A percentile compares a stretch with the other conserved stretches of the same genome.
These are phyloP conservation scores for Podarcis muralis DNA, from an alignment of 2,113 vertebrate genomes.

Conservation along the genomic window DNA sequence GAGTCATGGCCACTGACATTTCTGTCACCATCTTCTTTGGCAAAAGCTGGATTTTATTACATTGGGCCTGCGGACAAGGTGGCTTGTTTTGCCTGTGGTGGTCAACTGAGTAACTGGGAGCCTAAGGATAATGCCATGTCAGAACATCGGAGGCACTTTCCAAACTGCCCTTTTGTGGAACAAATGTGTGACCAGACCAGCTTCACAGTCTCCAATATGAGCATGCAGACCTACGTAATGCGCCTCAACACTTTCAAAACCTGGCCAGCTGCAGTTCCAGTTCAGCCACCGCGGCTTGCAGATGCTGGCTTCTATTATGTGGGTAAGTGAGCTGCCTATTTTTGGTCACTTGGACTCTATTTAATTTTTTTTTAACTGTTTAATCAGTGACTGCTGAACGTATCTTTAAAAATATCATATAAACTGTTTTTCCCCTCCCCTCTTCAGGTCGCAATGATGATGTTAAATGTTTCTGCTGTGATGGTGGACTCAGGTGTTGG, in stretches of 20 bases:
- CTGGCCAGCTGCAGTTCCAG: slow-evolving; percentile 91
- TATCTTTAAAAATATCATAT: neutral
- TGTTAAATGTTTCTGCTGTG: slow-evolving; percentile 97
- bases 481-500: slow-evolving; percentile 96
- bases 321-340: slow-evolving; percentile 75
- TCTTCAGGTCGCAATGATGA: slow-evolving; percentile 91
- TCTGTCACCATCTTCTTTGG: slow-evolving; percentile 86
- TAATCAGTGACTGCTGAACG: neutral
- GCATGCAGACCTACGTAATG: slow-evolving; percentile 90
- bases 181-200: slow-evolving; percentile 69
- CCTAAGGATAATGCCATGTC: slow-evolving; percentile 92
- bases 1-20: slow-evolving; percentile 84
- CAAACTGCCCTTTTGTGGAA: slow-evolving; percentile 88
- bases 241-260: slow-evolving; percentile 89
- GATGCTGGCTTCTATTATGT: slow-evolving; percentile 98
- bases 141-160: slow-evolving; percentile 94
- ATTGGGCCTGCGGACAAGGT: slow-evolving; percentile 90
- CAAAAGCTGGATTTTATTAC: slow-evolving; percentile 95
- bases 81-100: slow-evolving; percentile 93
- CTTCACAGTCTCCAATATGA: slow-evolving; percentile 89
- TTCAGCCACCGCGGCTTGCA: slow-evolving; percentile 91
- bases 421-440: neutral
- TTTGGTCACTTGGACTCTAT: neutral
- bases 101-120: slow-evolving; percentile 94
- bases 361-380: neutral